Conservation (phyloP, 2,888 invertebrate genomes). For the Marronus borbonicus region DNA sequence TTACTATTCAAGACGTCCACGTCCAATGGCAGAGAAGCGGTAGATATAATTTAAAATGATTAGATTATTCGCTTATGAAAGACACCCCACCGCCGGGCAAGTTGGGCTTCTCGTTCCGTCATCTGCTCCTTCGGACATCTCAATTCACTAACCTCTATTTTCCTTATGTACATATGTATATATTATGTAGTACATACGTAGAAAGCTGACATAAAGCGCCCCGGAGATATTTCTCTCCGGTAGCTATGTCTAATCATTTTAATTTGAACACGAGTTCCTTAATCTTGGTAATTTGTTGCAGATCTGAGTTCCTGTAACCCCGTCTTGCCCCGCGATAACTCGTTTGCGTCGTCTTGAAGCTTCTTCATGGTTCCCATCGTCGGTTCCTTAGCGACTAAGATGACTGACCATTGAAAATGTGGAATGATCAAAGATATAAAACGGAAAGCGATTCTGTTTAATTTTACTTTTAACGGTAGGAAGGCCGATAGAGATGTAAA, state of each 20-base stretch:
- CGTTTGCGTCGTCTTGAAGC: slow-evolving; percentile 1
- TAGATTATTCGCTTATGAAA: slow-evolving; percentile 53
- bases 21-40: slow-evolving; percentile 43
- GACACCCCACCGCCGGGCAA: slow-evolving; percentile 14
- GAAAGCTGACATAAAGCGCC: slow-evolving; percentile 26
- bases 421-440: slow-evolving; percentile 67
- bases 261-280: slow-evolving; percentile 53
- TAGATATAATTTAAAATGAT: slow-evolving; percentile 53
- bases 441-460: slow-evolving; percentile 65
- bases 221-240: slow-evolving; percentile 45
- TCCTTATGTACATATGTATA: not conserved
- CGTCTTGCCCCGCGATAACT: slow-evolving; percentile 9
- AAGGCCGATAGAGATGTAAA: not conserved
- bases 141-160: not conserved
- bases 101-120: not conserved
- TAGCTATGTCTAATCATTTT: slow-evolving; percentile 53
- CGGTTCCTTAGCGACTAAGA: slow-evolving; percentile 11
- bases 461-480: slow-evolving; percentile 56
- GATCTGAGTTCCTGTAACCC: slow-evolving; percentile 41
- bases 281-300: slow-evolving; percentile 57
- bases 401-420: slow-evolving; percentile 1
- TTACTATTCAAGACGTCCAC: slow-evolving; percentile 40
- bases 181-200: not conserved
- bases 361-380: not conserved
- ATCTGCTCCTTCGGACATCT: not conserved